A percentile compares a stretch with the other conserved stretches of the same genome.
phyloP scores from a whole-genome alignment of 2,113 vertebrate species.

The Tupaia tana region DNA sequence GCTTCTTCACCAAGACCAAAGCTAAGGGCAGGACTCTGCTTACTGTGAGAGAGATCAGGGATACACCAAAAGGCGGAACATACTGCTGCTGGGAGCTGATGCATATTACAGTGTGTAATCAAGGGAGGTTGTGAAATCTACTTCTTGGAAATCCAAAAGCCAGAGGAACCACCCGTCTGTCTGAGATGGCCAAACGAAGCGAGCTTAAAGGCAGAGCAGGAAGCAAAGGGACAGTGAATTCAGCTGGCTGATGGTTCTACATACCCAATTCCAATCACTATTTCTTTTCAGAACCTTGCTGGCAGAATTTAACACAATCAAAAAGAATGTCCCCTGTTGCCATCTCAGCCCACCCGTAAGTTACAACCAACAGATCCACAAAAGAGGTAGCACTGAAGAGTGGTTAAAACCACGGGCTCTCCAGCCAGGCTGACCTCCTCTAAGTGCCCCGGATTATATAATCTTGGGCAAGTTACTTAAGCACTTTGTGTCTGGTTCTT shows the following conservation, averaged over 20 bases:
- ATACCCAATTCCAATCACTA: rapidly evolving
- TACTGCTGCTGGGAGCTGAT: neutral
- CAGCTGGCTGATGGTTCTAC: neutral
- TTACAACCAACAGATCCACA: neutral
- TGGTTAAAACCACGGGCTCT: neutral
- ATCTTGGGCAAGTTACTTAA: neutral
- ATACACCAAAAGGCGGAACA: neutral
- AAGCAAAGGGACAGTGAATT: neutral
- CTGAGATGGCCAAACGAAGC: neutral
- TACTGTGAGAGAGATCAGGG: neutral
- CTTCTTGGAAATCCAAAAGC: slow-evolving; percentile 31
- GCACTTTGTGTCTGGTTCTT: neutral
- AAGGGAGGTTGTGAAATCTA: slow-evolving; percentile 6
- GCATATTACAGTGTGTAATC: neutral
- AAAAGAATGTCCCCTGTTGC: neutral
- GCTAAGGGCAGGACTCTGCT: neutral
- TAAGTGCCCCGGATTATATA: rapidly evolving
- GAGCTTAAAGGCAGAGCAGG: neutral
- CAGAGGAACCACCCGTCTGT: slow-evolving; percentile 42
- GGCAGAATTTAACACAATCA: neutral
- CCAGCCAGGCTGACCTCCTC: neutral
- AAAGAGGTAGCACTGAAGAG: rapidly evolving
- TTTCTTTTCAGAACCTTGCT: neutral
- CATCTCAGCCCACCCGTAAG: neutral
- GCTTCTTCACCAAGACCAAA: neutral